Percentiles rank a stretch among this genome's conserved stretches.
Evolutionary conservation across 2,113 vertebrate genomes (phyloP).

Genomic region (Pterocles orientalis): DNA sequence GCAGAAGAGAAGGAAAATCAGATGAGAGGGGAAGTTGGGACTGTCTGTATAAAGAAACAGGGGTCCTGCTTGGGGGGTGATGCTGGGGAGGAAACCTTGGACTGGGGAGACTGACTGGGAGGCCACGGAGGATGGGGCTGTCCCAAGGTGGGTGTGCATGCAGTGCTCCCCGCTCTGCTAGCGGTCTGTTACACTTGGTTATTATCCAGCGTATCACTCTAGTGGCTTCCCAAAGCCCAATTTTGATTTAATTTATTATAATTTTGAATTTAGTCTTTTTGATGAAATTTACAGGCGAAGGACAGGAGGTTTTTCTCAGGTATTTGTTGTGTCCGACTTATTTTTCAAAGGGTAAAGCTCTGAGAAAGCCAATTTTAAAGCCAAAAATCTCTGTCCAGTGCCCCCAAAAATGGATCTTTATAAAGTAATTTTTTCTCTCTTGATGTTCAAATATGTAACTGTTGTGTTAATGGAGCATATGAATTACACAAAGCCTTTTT

Average conservation of each 20-base stretch:
- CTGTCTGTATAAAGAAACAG: not conserved
- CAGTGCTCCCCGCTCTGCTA: not conserved
- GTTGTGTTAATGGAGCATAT: not conserved
- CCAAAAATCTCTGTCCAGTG: not conserved
- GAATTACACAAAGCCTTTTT: not conserved
- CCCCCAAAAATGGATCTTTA: not conserved
- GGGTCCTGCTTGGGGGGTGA: not conserved
- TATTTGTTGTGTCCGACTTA: not conserved
- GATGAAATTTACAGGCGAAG: not conserved
- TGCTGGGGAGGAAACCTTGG: not conserved
- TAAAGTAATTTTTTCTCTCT: not conserved
- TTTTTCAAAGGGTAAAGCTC: not conserved
- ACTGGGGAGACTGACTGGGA: not conserved
- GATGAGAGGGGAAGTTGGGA: not conserved
- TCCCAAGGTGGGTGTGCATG: not conserved
- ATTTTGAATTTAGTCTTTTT: not conserved
- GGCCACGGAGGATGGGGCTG: not conserved
- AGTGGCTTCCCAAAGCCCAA: not conserved
- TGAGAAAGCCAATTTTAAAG: not conserved
- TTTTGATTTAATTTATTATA: not conserved
- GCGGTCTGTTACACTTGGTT: not conserved
- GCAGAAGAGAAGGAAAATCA: not conserved
- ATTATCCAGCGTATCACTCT: not conserved
- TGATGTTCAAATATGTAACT: not conserved
- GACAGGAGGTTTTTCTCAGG: not conserved